Evolutionary conservation across 2,113 vertebrate species (phyloP), one percentile per base, ranked within the genome.

Genomic region (Sphyrna mokarran): DNA sequence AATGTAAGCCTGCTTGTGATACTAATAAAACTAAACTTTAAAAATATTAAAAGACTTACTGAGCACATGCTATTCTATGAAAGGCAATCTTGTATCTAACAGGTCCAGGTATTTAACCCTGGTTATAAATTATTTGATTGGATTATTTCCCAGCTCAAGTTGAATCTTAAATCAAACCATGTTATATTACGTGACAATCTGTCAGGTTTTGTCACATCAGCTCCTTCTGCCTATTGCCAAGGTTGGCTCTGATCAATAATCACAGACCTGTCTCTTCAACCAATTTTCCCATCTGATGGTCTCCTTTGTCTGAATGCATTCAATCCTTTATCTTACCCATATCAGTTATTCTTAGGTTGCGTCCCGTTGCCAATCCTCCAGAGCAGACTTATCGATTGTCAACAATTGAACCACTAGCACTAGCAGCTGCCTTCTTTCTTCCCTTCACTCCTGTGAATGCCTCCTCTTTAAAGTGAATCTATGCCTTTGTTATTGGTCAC

Each of bases 221-320:
- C 13, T 26, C 9, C n/a, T 95, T 54, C 48, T 95, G 66, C 72
- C 26, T 54, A 72, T 18, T 33, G 68, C 23, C 18, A 95, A 72
- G 43, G 69, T 40, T 54, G 43, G 43, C 43, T 72, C 13, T 43
- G 29, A 95, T 76, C 69, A 95, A 95, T 95, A 95, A 95, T 95
- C 69, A 95, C 68, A 48, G 93, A 48, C 66, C 3, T 48, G 40
- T 76, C 94, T 76, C 37, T 63, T 95, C 40, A 72, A 14, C 94
- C 94, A 95, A 72, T 95, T 95, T 95, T 95, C 69, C 69, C 40
- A 29, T 54, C 94, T 26, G 68, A 76, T 72, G 23, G 68, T 76
- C 33, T 72, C 94, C 40, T 95, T 95, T 72, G 66, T 95, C 26
- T 54, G 94, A 95, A 8, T 95, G 68, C 68, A 29, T 95, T 72